Percentiles rank a stretch among this genome's conserved stretches.
phyloP scores from a whole-genome alignment of 1,140 invertebrate species.

The Reticulitermes speratus region DNA sequence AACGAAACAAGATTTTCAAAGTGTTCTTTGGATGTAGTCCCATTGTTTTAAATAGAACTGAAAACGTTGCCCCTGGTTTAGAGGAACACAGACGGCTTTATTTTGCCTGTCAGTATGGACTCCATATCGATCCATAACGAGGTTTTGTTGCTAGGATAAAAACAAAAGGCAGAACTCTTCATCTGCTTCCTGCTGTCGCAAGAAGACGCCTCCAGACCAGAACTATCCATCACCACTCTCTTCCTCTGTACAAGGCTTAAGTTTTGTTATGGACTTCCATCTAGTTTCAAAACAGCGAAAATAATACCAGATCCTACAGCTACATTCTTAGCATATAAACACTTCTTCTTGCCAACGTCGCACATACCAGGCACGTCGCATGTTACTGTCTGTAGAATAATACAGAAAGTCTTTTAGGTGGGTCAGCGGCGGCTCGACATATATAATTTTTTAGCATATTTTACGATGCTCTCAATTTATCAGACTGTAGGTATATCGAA shows the following conservation, averaged over 20 bases:
- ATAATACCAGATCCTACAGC: not conserved
- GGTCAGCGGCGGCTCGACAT: too few species aligned
- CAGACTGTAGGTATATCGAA: too few species aligned
- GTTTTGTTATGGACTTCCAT: not conserved
- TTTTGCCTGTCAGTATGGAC: not conserved
- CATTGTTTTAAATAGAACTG: not conserved
- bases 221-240: not conserved
- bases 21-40: too few species aligned
- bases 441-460: too few species aligned
- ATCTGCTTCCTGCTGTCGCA: not conserved
- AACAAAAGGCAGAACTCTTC: not conserved
- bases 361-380: not conserved
- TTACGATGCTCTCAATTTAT: too few species aligned
- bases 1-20: too few species aligned
- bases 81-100: not conserved
- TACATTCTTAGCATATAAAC: not conserved
- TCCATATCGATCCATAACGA: not conserved
- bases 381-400: not conserved
- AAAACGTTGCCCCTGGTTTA: not conserved
- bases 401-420: too few species aligned
- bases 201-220: not conserved
- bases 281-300: not conserved
- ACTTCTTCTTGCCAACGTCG: not conserved
- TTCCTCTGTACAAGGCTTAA: not conserved
- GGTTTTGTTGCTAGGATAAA: not conserved